Evolutionary conservation across 2,888 invertebrate species (phyloP), one percentile per base, ranked within the genome.

Genomic region (Drosophila ustulata): DNA sequence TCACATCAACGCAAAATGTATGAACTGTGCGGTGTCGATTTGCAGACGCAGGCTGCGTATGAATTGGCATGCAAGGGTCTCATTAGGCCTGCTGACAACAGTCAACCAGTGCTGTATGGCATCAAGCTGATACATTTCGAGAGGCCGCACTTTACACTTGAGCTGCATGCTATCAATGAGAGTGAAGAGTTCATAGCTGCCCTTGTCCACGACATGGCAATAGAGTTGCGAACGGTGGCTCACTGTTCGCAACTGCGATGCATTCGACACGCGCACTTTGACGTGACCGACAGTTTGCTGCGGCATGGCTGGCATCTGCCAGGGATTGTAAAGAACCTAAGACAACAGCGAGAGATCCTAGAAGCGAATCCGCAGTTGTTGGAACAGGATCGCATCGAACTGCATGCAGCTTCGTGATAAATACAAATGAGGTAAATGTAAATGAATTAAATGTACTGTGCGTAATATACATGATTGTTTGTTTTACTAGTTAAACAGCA

Each of bases 81-180:
- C 0, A 94, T 98, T 3, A 93, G 98, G 64, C 98, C 99, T 0
- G 93, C 93, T 0, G 92, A 94, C 63, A 94, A 93, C 39, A 95
- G 95, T 66, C 93, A 95, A 26, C 96, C 98, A 0, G 93, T 98
- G 32, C 89, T 99, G 26, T 99, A 98, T 92, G 95, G 96, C 28
- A 94, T 99, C 30, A 97, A 96, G 91, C 96, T 98, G 92, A 94
- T 97, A 3, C 93, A 96, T 71, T 98, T 97, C 91, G 93, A 95
- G 26, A 94, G 95, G 11, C 99, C 99, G 0, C 93, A 96, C 78
- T 98, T 99, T 90, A 96, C 96, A 11, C 92, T 99, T 0, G 98
- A 98, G 93, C 93, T 99, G 30, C 96, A 97, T 90, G 94, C 96
- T 39, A 94, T 97, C 26, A 98, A 98, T 92, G 98, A 98, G 92